Base-by-base conservation (phyloP, 2,888 invertebrate genomes). In the Carabus problematicus region DNA sequence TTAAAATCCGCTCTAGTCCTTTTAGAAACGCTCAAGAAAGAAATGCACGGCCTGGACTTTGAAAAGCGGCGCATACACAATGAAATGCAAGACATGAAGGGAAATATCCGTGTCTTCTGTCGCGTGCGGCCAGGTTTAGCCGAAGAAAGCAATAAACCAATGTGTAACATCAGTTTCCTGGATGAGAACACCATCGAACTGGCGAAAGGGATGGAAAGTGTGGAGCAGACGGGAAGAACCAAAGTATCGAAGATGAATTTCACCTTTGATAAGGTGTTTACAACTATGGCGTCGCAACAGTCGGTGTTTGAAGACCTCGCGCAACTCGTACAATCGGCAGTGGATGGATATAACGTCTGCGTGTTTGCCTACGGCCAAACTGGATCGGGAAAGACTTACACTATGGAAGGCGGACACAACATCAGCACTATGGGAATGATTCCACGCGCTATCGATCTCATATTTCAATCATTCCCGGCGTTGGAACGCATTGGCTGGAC, bases 291-390 rank as follows among this genome's bases (percentile, higher is more conserved):
- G 7, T 83, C 85, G 0, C 96, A 96, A 79, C 86, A 85, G 67
- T 89, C 91, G 76, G 87, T 96, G 0, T 97, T 95, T 82, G 88
- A 91, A 76, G 94, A 95, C 81, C 88, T 96, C 1, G 88, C 93
- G 0, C 88, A 93, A 63, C 85, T 95, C 74, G 92, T 95, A 1
- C 94, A 95, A 81, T 93, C 93, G 1, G 93, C 94, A 0, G 80
- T 95, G 59, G 95, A 95, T 83, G 93, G 93, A 0, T 95, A 93
- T 78, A 93, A 95, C 82, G 92, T 94, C 3, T 95, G 95, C 80
- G 91, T 95, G 54, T 94, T 95, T 84, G 95, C 95, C 8, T 95
- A 95, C 79, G 95, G 95, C 0, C 95, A 95, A n/a, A n/a, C n/a
- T n/a, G n/a, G n/a, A n/a, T n/a, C n/a, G n/a, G n/a, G n/a, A n/a